phyloP scores from a whole-genome alignment of 2,888 invertebrate species.

The Ctenicera cuprea region DNA sequence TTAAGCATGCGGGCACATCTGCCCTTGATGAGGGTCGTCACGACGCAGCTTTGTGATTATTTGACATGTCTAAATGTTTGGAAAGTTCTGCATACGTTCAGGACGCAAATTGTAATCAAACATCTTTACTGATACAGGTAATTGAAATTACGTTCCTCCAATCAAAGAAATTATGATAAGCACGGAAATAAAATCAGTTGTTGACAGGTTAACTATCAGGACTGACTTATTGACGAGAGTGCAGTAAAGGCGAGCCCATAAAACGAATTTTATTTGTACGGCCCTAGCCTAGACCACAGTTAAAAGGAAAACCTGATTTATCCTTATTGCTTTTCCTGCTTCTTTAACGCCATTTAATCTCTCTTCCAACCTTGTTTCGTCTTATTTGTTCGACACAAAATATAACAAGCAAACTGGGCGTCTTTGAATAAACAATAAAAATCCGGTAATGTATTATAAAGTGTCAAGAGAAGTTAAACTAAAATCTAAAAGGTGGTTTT shows the following conservation, averaged over 20 bases:
- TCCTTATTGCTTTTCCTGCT: conserved; percentile 32
- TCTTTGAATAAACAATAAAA: no score
- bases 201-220: conserved; percentile 2
- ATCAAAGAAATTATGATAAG: background rate
- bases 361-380: background rate
- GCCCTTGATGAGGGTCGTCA: conserved; percentile 50
- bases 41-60: conserved; percentile 45
- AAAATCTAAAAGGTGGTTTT: no score
- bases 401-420: background rate
- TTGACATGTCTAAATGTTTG: conserved; percentile 39
- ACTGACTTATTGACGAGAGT: conserved; percentile 26
- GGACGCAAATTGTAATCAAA: background rate
- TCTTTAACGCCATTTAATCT: conserved; percentile 23
- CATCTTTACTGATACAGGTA: no score
- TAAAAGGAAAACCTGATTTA: conserved; percentile 43
- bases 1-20: conserved; percentile 50
- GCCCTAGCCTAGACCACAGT: conserved; percentile 29
- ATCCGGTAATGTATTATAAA: no score
- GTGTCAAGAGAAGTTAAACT: no score
- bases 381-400: background rate
- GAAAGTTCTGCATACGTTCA: conserved; percentile 10
- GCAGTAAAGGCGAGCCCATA: conserved; percentile 38
- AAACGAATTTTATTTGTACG: conserved; percentile 43
- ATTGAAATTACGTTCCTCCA: background rate
- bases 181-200: conserved; percentile 16